phyloP scores from a whole-genome alignment of 2,888 invertebrate species.

The Chaitophorus viminalis region DNA sequence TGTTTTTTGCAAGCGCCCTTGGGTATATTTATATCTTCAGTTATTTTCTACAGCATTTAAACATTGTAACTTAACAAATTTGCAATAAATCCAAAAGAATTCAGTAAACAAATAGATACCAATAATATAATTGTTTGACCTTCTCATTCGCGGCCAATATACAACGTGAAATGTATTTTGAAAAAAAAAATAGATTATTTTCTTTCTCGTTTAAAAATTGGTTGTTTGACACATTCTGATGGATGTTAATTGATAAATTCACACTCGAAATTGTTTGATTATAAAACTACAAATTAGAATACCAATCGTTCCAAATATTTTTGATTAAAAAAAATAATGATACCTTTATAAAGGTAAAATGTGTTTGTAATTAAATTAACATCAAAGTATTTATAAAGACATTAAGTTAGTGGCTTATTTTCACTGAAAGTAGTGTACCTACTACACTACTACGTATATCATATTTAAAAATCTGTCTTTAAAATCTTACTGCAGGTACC shows the following conservation, averaged over 20 bases:
- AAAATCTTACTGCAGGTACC: neutral
- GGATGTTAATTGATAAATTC: too few relatives aligned
- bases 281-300: too few relatives aligned
- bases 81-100: neutral
- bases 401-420: too few relatives aligned
- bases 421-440: neutral
- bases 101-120: neutral
- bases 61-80: neutral
- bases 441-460: too few relatives aligned
- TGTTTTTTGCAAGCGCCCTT: conserved; percentile 19
- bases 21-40: conserved; percentile 39
- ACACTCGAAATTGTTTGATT: too few relatives aligned
- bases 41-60: conserved; percentile 21
- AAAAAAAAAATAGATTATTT: neutral
- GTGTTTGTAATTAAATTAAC: too few relatives aligned
- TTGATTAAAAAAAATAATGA: too few relatives aligned
- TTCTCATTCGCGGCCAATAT: neutral
- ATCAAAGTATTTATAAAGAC: too few relatives aligned
- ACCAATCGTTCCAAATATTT: too few relatives aligned
- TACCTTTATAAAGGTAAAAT: too few relatives aligned
- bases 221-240: too few relatives aligned
- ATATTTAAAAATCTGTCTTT: neutral
- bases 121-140: conserved; percentile 9
- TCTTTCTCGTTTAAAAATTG: too few relatives aligned
- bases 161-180: neutral